phyloP scores from a whole-genome alignment of 2,888 invertebrate genomes.

The Teleiodes luculella region DNA sequence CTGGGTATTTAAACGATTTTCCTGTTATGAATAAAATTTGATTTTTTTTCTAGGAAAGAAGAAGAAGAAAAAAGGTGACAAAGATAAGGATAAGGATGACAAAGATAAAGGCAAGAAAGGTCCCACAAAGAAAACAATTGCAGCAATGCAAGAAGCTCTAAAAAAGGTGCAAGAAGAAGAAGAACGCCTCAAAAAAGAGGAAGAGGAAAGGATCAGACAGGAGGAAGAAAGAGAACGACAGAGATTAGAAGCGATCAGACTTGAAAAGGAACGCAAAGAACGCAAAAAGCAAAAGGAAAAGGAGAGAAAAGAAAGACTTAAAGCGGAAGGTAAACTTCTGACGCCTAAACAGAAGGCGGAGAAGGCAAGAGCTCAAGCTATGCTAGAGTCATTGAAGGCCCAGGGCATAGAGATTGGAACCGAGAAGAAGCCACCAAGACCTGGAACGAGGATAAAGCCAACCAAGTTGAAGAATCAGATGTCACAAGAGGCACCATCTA shows the following conservation, averaged over 20 bases:
- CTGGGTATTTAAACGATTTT: too few relatives aligned
- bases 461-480: conserved; percentile 83
- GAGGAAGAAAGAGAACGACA: conserved; percentile 87
- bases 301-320: conserved; percentile 93
- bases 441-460: conserved; percentile 86
- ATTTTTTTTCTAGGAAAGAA: background rate
- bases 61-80: conserved; percentile 67
- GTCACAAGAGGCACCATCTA: conserved; percentile 75
- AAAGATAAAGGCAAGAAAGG: conserved; percentile 81
- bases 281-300: conserved; percentile 94
- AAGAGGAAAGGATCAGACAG: conserved; percentile 87
- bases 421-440: conserved; percentile 79
- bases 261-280: conserved; percentile 93
- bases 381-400: conserved; percentile 92
- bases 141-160: conserved; percentile 95
- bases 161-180: conserved; percentile 93
- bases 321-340: conserved; percentile 96
- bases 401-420: conserved; percentile 91
- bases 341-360: conserved; percentile 97
- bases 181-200: conserved; percentile 84
- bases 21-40: background rate
- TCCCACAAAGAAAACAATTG: conserved; percentile 90
- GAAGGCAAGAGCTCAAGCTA: conserved; percentile 90
- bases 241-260: conserved; percentile 84
- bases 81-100: conserved; percentile 73